Conservation (phyloP, 2,888 invertebrate species). For the Drosophila tripunctata region DNA sequence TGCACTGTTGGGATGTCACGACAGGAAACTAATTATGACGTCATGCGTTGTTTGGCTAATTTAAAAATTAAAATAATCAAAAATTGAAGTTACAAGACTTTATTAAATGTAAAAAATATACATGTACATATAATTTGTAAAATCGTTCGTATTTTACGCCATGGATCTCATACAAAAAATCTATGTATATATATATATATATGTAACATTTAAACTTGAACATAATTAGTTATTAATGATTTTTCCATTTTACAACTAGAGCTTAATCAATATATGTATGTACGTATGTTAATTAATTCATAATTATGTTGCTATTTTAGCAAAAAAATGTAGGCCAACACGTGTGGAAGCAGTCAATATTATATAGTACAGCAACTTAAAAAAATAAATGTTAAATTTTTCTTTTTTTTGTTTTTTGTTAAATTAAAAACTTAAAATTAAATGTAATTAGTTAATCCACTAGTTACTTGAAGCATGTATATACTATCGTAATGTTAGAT, state of each 20-base stretch:
- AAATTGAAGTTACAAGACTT: slow-evolving; percentile 29
- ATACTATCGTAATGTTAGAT: slow-evolving; percentile 35
- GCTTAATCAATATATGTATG: slow-evolving; percentile 7
- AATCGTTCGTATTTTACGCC: slow-evolving; percentile 22
- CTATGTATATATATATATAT: slow-evolving; percentile 18
- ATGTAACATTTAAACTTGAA: slow-evolving; percentile 59
- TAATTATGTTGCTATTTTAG: slow-evolving; percentile 34
- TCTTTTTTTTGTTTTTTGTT: slow-evolving; percentile 6
- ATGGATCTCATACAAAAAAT: slow-evolving; percentile 29
- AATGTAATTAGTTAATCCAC: slow-evolving; percentile 5
- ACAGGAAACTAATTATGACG: slow-evolving; percentile 10
- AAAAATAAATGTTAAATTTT: slow-evolving; percentile 7
- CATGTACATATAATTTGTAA: slow-evolving; percentile 29
- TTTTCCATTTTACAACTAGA: not conserved
- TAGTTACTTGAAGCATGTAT: slow-evolving; percentile 11
- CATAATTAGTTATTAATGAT: slow-evolving; percentile 35
- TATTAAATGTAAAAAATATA: slow-evolving; percentile 45
- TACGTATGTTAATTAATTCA: slow-evolving; percentile 15
- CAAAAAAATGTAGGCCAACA: slow-evolving; percentile 44
- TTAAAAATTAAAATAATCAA: not conserved
- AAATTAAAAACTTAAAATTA: no score
- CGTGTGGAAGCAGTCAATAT: slow-evolving; percentile 45
- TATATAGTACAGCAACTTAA: slow-evolving; percentile 30
- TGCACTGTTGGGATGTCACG: not conserved
- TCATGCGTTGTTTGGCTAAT: not conserved